phyloP scores from a whole-genome alignment of 2,797 vertebrate genomes.

The Pangasius larnaudii region DNA sequence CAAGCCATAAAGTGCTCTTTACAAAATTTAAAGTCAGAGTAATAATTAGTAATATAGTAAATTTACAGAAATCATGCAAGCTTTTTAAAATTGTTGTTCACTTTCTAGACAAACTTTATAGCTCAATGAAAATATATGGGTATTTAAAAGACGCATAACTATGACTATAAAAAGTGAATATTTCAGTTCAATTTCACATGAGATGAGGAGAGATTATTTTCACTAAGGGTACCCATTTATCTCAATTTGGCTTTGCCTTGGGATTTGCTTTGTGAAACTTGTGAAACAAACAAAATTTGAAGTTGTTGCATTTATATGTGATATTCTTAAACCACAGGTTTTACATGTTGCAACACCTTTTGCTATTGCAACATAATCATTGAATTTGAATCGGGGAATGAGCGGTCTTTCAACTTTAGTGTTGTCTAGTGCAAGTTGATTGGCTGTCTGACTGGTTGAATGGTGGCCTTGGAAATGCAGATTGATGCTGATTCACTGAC shows the following conservation, averaged over 20 bases:
- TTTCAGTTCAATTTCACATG: not conserved
- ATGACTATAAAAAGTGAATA: not conserved
- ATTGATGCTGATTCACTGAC: not conserved
- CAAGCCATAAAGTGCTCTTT: not conserved
- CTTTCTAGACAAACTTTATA: not conserved
- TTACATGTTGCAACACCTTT: not conserved
- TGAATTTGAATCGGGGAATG: not conserved
- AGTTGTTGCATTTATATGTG: not conserved
- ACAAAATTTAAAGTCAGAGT: too few relatives aligned
- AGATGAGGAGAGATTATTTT: not conserved
- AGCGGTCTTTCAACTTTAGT: not conserved
- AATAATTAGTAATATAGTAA: not conserved
- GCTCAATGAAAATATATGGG: not conserved
- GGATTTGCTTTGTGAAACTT: not conserved
- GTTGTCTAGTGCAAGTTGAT: not conserved
- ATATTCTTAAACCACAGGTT: not conserved
- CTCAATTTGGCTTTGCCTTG: not conserved
- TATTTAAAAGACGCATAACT: not conserved
- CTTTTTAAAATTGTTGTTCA: not conserved
- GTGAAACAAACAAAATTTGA: not conserved
- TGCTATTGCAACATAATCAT: not conserved
- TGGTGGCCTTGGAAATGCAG: not conserved
- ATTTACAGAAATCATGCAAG: not conserved
- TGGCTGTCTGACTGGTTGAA: not conserved
- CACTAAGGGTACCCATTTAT: not conserved